Evolutionary conservation across 2,797 vertebrate genomes (phyloP).

Genomic region (Cygnus olor): DNA sequence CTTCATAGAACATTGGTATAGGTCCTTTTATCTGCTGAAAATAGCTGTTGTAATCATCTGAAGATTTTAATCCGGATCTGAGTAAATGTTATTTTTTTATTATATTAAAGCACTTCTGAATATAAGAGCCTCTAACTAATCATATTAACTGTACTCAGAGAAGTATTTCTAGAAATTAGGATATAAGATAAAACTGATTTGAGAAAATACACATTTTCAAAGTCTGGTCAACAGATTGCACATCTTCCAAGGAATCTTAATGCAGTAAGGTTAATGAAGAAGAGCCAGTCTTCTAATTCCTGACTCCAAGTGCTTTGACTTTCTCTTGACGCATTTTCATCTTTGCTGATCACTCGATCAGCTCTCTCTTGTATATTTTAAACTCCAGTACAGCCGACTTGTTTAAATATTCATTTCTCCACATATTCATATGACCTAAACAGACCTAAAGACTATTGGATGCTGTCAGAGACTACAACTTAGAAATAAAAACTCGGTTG

Average conservation of each 20-base stretch:
- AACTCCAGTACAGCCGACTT: not conserved
- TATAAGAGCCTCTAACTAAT: not conserved
- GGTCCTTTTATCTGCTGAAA: not conserved
- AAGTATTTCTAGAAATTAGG: not conserved
- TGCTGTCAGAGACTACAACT: not conserved
- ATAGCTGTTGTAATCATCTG: not conserved
- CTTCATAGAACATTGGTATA: not conserved
- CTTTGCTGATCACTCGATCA: not conserved
- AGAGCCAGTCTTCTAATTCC: not conserved
- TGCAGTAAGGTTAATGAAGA: not conserved
- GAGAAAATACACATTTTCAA: not conserved
- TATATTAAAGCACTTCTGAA: accelerated
- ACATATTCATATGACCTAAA: not conserved
- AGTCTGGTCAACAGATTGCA: not conserved
- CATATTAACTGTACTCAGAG: not conserved
- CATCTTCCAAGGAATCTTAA: not conserved
- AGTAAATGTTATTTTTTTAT: not conserved
- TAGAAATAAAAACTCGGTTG: not conserved
- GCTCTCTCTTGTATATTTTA: not conserved
- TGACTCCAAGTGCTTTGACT: not conserved
- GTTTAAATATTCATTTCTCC: not conserved
- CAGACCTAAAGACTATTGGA: not conserved
- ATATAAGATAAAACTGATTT: not conserved
- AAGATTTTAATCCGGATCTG: not conserved
- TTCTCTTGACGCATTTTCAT: not conserved